Evolutionary conservation across 2,797 vertebrate genomes (phyloP).

Genomic region (Hoplostethus mediterraneus): DNA sequence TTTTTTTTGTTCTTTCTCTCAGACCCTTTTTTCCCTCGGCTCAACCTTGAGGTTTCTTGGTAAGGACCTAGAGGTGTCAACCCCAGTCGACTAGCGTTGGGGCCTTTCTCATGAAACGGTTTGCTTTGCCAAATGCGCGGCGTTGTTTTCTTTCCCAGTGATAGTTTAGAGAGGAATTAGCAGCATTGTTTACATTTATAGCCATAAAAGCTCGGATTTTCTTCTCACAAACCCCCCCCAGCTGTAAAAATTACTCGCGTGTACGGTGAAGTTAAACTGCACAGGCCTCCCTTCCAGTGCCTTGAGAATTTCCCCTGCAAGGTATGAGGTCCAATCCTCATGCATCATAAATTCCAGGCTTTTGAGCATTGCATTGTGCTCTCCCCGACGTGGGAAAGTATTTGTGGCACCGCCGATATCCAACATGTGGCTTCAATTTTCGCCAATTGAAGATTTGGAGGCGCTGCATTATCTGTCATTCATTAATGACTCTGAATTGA

Average conservation of each 20-base stretch:
- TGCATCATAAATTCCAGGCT: slow-evolving; percentile 67
- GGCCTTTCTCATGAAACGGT: slow-evolving; percentile 79
- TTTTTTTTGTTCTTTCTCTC: slow-evolving; percentile 45
- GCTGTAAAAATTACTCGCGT: slow-evolving; percentile 78
- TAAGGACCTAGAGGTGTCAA: slow-evolving; percentile 81
- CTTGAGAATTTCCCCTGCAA: slow-evolving; percentile 59
- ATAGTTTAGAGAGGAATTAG: slow-evolving; percentile 73
- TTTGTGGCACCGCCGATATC: slow-evolving; percentile 70
- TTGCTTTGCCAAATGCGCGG: slow-evolving; percentile 61
- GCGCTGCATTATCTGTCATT: slow-evolving; percentile 80
- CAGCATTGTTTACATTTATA: slow-evolving; percentile 69
- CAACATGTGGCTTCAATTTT: slow-evolving; percentile 85
- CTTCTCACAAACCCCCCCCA: slow-evolving; percentile 64
- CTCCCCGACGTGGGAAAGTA: slow-evolving; percentile 82
- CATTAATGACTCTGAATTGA: slow-evolving; percentile 77
- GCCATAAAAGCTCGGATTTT: slow-evolving; percentile 70
- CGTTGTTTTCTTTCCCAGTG: slow-evolving; percentile 64
- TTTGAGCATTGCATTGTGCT: slow-evolving; percentile 50
- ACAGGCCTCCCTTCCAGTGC: slow-evolving; percentile 39
- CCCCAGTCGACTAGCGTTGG: slow-evolving; percentile 44
- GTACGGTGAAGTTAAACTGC: slow-evolving; percentile 42
- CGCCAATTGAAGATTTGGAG: slow-evolving; percentile 72
- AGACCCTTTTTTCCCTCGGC: slow-evolving; percentile 66
- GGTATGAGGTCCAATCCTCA: slow-evolving; percentile 62
- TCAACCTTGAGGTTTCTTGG: slow-evolving; percentile 69